Conservation (phyloP, 2,888 invertebrate species). For the Euproctis similis region DNA sequence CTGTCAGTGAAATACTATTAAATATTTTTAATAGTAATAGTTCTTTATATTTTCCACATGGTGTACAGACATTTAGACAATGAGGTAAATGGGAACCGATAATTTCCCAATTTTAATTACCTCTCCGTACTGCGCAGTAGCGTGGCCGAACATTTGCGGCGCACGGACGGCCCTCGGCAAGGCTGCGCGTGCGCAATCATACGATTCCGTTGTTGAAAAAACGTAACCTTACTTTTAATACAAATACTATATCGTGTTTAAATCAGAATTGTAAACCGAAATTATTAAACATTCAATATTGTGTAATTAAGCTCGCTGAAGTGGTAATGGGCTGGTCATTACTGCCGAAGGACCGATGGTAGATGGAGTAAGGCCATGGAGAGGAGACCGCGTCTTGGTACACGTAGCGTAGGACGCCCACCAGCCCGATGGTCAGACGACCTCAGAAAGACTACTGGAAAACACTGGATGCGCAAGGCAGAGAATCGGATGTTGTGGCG, state of each 20-base stretch:
- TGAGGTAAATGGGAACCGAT: slow-evolving; percentile 24
- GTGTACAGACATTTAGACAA: slow-evolving; percentile 5
- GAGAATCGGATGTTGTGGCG: no score
- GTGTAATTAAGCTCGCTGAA: neutral
- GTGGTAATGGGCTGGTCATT: no score
- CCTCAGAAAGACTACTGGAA: no score
- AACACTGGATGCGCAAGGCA: no score
- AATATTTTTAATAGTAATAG: no score
- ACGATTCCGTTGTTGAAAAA: slow-evolving; percentile 18
- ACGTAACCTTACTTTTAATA: slow-evolving; percentile 13
- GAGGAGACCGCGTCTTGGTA: no score
- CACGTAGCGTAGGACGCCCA: no score
- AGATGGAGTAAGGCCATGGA: no score
- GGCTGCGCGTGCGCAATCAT: slow-evolving; percentile 34
- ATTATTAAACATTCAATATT: slow-evolving; percentile 6
- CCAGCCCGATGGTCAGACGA: no score
- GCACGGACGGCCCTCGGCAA: slow-evolving; percentile 27
- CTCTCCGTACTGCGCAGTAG: slow-evolving; percentile 43
- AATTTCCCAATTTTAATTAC: slow-evolving; percentile 27
- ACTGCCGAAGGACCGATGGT: no score
- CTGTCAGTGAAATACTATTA: no score
- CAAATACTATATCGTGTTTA: slow-evolving; percentile 9
- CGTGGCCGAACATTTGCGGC: slow-evolving; percentile 30
- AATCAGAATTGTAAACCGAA: slow-evolving; percentile 6
- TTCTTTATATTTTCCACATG: neutral